Conservation (phyloP, 2,797 vertebrate genomes). For the Scyliorhinus canicula region DNA sequence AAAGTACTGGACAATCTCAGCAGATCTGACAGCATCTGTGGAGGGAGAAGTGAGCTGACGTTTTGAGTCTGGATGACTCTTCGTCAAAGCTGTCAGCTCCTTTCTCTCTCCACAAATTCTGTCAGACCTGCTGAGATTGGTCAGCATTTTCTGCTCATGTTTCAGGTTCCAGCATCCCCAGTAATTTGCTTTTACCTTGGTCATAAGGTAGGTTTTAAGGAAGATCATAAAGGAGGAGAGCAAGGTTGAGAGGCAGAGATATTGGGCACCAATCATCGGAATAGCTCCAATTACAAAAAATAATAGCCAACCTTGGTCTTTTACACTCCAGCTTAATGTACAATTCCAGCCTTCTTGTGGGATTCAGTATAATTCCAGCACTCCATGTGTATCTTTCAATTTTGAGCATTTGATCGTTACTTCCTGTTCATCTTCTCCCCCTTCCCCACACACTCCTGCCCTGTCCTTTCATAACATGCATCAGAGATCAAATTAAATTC, state of each 20-base stretch:
- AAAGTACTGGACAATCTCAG: too few relatives aligned
- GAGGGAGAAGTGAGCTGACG: too few relatives aligned
- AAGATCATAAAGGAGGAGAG: background rate
- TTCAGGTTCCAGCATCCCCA: too few relatives aligned
- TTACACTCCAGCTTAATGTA: background rate
- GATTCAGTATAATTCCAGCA: background rate
- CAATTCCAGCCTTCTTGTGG: background rate
- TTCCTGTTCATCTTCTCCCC: background rate
- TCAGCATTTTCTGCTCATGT: too few relatives aligned
- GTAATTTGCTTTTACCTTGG: too few relatives aligned
- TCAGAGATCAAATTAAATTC: constrained; percentile 15
- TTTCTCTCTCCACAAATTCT: too few relatives aligned
- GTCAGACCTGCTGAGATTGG: too few relatives aligned
- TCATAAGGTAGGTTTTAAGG: background rate
- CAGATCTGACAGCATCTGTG: too few relatives aligned
- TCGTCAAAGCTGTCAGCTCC: too few relatives aligned
- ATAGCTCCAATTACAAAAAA: background rate
- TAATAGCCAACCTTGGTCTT: background rate
- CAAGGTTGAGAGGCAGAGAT: background rate
- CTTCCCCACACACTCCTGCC: background rate
- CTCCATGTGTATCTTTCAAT: background rate
- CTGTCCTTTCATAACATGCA: background rate
- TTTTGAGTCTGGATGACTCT: too few relatives aligned
- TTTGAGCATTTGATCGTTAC: background rate
- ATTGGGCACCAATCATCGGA: background rate